Evolutionary conservation across 2,113 vertebrate species (phyloP).

Genomic region (Vulpes lagopus): DNA sequence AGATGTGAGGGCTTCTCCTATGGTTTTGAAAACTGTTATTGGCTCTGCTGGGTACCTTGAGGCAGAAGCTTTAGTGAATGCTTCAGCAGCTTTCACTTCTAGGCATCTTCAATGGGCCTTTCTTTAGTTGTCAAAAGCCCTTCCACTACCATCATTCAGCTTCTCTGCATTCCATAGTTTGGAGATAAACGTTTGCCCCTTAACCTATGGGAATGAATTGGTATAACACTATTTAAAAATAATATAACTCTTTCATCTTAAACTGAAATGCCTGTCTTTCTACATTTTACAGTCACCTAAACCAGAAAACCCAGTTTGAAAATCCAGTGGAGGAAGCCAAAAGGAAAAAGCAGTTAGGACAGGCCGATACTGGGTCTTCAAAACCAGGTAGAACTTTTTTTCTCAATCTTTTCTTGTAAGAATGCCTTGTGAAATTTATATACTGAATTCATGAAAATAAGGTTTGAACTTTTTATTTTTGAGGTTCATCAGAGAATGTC

Average conservation of each 20-base stretch:
- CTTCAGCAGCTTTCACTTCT: not conserved
- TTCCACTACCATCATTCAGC: not conserved
- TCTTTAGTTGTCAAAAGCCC: not conserved
- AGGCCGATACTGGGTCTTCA: slow-evolving; percentile 82
- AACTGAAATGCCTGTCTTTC: slow-evolving; percentile 69
- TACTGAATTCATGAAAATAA: not conserved
- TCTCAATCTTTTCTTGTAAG: not conserved
- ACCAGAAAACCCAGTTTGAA: slow-evolving; percentile 99
- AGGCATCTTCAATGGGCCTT: not conserved
- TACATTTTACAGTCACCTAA: slow-evolving; percentile 93
- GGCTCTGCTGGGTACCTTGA: not conserved
- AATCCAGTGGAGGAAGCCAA: slow-evolving; percentile 98
- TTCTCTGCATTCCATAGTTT: not conserved
- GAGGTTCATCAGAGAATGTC: slow-evolving; percentile 11
- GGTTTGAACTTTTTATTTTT: slow-evolving; percentile 32
- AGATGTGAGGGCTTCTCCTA: not conserved
- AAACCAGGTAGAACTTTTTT: slow-evolving; percentile 85
- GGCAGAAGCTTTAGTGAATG: not conserved
- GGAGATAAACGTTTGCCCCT: not conserved
- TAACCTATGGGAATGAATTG: not conserved
- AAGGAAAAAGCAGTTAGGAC: slow-evolving; percentile 92
- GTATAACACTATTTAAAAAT: not conserved
- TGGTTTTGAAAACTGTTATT: not conserved
- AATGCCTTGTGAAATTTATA: not conserved
- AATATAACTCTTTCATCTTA: slow-evolving; percentile 56